A percentile compares a stretch with the other conserved stretches of the same genome.
These are phyloP conservation scores for Ophioderma brevispina DNA, from an alignment of 35 echinoderm and acorn worm species.

Conservation along the genomic window DNA sequence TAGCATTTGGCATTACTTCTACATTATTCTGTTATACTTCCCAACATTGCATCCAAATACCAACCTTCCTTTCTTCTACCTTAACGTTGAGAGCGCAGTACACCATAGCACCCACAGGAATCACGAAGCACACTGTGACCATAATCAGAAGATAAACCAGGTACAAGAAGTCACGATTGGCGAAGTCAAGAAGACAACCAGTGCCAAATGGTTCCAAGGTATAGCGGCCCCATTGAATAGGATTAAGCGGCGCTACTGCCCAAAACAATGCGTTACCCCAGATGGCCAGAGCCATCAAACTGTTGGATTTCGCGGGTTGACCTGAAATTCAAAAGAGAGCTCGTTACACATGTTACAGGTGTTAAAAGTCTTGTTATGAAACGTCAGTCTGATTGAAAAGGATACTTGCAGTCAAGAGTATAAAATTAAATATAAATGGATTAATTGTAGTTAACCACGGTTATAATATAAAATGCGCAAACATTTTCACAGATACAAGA, in stretches of 20 bases:
- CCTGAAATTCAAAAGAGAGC: not conserved
- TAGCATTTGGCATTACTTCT: too few relatives aligned
- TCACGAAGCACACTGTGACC: not conserved
- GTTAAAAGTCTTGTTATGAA: too few relatives aligned
- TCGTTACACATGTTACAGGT: not conserved
- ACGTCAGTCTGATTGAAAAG: too few relatives aligned
- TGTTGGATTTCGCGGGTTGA: not conserved
- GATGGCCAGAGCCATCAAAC: slow-evolving; percentile 6
- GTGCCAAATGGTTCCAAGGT: slow-evolving; percentile 58
- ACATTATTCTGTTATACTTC: not conserved
- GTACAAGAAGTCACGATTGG: not conserved
- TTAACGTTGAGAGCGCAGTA: slow-evolving; percentile 26
- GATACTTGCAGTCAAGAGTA: too few relatives aligned
- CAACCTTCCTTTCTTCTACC: not conserved
- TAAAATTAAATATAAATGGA: too few relatives aligned
- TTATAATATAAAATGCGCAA: too few relatives aligned
- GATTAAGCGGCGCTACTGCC: slow-evolving; percentile 55
- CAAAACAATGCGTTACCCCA: slow-evolving; percentile 81
- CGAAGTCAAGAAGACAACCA: slow-evolving; percentile 66
- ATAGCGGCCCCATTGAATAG: slow-evolving; percentile 73
- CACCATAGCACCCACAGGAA: slow-evolving; percentile 52
- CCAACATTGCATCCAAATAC: not conserved
- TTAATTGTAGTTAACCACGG: too few relatives aligned
- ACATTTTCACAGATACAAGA: too few relatives aligned
- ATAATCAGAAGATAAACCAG: slow-evolving; percentile 48